These are phyloP conservation scores for Dysidea cf. avara DNA, from an alignment of 37 sponge, comb jelly and placozoan species.

Conservation along the genomic window DNA sequence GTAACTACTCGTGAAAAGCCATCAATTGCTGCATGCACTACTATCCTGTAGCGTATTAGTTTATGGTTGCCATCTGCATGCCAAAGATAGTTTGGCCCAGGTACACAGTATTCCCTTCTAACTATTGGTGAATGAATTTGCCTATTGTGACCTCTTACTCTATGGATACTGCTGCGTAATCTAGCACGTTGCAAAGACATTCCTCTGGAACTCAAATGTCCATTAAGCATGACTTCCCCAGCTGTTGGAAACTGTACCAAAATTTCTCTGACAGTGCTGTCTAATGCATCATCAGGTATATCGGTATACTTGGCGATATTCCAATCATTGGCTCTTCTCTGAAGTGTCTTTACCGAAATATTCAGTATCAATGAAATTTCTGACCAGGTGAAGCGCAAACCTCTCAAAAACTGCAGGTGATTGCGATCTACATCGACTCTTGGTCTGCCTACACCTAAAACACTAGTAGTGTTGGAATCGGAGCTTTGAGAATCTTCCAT, in stretches of 20 bases:
- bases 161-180: not conserved
- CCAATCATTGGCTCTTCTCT: conserved; percentile 13
- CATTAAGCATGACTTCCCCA: conserved; percentile 16
- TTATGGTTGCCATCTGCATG: no score
- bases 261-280: not conserved
- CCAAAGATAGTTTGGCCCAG: no score
- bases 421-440: conserved; percentile 5
- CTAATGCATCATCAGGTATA: conserved; percentile 4
- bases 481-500: no score
- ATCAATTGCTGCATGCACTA: no score
- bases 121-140: no score
- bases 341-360: conserved; percentile 4
- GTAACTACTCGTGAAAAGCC: no score
- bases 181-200: not conserved
- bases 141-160: conserved; percentile 4
- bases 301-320: not conserved
- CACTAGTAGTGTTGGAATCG: no score
- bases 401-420: not conserved
- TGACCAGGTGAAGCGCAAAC: not conserved
- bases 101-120: no score
- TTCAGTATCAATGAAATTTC: not conserved
- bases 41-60: no score
- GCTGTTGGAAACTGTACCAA: not conserved
- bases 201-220: conserved; percentile 1
- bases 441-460: conserved; percentile 5